These are phyloP conservation scores for Yponomeuta malinellus DNA, from an alignment of 2,888 invertebrate species.

Conservation along the genomic window DNA sequence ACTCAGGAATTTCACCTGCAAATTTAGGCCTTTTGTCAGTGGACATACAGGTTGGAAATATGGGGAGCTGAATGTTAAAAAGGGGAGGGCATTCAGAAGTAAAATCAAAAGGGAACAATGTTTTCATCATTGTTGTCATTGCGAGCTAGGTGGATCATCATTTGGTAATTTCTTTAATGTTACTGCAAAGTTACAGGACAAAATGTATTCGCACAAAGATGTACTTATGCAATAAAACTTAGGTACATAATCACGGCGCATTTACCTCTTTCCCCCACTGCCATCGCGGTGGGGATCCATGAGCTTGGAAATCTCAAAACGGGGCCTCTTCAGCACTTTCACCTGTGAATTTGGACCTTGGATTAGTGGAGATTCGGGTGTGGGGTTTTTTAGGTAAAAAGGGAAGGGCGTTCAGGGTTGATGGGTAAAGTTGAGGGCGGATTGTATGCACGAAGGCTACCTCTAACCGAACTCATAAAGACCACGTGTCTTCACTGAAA, in stretches of 20 bases:
- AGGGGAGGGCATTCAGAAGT: conserved; percentile 37
- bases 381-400: background rate
- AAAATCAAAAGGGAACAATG: conserved; percentile 68
- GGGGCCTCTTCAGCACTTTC: conserved; percentile 98
- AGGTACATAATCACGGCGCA: too few species aligned
- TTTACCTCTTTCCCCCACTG: conserved; percentile 69
- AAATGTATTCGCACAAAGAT: too few species aligned
- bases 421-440: too few species aligned
- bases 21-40: conserved; percentile 22
- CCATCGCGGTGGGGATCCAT: conserved; percentile 97
- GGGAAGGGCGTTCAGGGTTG: conserved; percentile 33
- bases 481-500: too few species aligned
- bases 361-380: conserved; percentile 14
- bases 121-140: conserved; percentile 68
- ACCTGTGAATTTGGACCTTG: conserved; percentile 75
- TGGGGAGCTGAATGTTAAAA: background rate
- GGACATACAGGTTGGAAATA: background rate
- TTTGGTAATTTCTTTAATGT: conserved; percentile 17
- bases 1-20: conserved; percentile 94
- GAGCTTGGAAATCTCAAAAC: conserved; percentile 96
- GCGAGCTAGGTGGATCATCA: conserved; percentile 69
- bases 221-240: too few species aligned
- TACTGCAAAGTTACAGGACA: too few species aligned
- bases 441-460: too few species aligned
- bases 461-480: too few species aligned